Conservation (phyloP, 2,797 vertebrate species). For the Microchirus variegatus region DNA sequence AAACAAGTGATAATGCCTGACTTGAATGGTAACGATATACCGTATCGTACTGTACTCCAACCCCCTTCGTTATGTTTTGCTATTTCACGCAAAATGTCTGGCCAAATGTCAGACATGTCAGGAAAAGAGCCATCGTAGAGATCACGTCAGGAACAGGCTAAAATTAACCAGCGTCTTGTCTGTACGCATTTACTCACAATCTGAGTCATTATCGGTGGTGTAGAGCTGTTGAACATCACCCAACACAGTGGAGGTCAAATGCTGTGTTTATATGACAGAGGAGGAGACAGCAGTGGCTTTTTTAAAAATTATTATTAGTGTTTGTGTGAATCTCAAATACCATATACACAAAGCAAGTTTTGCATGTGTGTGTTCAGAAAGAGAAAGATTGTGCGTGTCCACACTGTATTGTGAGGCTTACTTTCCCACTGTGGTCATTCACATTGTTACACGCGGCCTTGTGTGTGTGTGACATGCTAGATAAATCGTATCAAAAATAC, state of each 20-base stretch:
- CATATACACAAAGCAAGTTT: conserved; percentile 71
- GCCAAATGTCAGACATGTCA: too few species aligned
- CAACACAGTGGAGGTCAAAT: conserved; percentile 1
- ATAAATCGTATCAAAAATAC: conserved; percentile 79
- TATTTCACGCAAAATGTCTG: too few species aligned
- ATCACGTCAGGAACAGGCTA: too few species aligned
- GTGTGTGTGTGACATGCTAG: conserved; percentile 72
- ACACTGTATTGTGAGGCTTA: conserved; percentile 62
- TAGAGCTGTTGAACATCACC: conserved; percentile 12
- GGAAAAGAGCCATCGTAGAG: too few species aligned
- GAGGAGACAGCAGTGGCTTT: conserved; percentile 25
- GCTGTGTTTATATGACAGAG: conserved; percentile 15
- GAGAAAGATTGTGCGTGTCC: conserved; percentile 25
- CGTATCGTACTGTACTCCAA: too few species aligned
- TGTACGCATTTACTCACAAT: not conserved
- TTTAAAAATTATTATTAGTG: conserved; percentile 39
- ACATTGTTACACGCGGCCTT: conserved; percentile 67
- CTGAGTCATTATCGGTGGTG: not conserved
- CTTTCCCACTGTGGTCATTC: conserved; percentile 76
- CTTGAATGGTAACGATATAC: too few species aligned
- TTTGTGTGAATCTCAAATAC: conserved; percentile 51
- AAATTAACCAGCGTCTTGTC: too few species aligned
- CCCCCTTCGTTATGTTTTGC: too few species aligned
- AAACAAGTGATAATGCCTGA: too few species aligned
- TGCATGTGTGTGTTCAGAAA: conserved; percentile 7